phyloP scores from a whole-genome alignment of 2,888 invertebrate species.

The Cheiracanthium punctorium region DNA sequence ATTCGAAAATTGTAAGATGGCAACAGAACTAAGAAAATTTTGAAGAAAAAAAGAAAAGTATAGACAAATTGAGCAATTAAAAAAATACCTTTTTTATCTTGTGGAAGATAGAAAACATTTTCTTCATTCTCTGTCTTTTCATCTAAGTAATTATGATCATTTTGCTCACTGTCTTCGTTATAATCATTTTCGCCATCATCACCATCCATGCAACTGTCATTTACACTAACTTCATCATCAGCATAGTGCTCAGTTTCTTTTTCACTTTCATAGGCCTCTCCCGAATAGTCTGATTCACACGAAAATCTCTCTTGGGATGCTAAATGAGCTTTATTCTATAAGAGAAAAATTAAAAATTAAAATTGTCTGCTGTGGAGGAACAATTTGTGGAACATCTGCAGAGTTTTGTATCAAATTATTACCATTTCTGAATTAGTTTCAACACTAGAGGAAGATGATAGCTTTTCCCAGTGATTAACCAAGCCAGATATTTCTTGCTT shows the following conservation, averaged over 20 bases:
- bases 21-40: no score
- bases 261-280: background rate
- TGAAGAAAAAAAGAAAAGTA: no score
- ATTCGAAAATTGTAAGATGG: no score
- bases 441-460: constrained; percentile 30
- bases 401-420: background rate
- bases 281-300: background rate
- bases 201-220: background rate
- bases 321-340: background rate
- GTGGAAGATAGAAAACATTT: no score
- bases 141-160: background rate
- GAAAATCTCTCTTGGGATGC: background rate
- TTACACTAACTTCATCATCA: background rate
- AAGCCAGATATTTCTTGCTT: constrained; percentile 75
- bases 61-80: no score
- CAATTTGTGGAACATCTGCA: background rate
- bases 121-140: background rate
- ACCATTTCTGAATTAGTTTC: constrained; percentile 28
- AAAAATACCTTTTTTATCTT: no score
- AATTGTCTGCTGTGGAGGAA: no score
- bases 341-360: background rate
- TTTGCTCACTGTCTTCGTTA: background rate
- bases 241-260: no score
- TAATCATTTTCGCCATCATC: background rate
- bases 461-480: constrained; percentile 74